Percentiles rank a stretch among this genome's conserved stretches.
phyloP scores from a whole-genome alignment of 2,797 vertebrate genomes.

The Onychomys leucogaster region DNA sequence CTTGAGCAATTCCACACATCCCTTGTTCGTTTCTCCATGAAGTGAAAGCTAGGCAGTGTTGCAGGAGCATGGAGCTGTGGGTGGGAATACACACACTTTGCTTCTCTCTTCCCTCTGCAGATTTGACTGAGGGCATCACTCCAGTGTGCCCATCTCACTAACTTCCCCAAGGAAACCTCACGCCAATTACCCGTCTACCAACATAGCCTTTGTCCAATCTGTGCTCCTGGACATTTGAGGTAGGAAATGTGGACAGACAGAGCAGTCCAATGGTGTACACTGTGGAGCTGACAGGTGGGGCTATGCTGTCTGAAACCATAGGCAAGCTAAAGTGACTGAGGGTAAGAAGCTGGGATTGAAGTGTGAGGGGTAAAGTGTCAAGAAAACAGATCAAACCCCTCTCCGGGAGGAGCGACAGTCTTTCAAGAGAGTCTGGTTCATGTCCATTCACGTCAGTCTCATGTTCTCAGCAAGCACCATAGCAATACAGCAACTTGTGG shows the following conservation, averaged over 20 bases:
- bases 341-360: not conserved
- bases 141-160: not conserved
- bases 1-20: constrained; percentile 5
- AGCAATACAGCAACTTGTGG: not conserved
- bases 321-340: not conserved
- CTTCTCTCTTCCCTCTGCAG: not conserved
- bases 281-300: not conserved
- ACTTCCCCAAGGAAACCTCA: not conserved
- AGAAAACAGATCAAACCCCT: too few species aligned
- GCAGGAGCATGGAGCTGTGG: not conserved
- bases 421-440: not conserved
- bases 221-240: not conserved
- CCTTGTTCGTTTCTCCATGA: not conserved
- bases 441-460: not conserved
- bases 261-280: not conserved
- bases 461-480: too few species aligned
- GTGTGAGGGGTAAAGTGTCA: not conserved
- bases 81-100: not conserved
- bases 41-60: not conserved
- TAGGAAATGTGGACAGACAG: not conserved
- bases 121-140: not conserved
- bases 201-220: not conserved
- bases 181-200: not conserved
- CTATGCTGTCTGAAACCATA: not conserved
- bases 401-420: not conserved